These are phyloP conservation scores for Nebria salina DNA, from an alignment of 2,888 invertebrate genomes.

Conservation along the genomic window DNA sequence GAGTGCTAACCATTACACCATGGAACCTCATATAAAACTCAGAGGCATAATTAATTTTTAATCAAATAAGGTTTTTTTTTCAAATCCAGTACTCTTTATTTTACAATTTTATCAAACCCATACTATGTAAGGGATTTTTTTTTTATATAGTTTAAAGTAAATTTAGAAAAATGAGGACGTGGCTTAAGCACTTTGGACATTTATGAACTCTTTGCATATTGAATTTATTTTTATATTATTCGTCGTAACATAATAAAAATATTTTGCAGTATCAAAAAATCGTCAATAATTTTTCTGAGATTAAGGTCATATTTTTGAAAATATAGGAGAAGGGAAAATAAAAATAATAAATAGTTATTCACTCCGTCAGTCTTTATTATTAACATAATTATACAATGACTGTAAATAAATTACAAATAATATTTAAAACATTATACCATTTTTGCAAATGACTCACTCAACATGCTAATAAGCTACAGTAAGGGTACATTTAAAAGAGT, in stretches of 20 bases:
- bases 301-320: too few relatives aligned
- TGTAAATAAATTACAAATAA: constrained; percentile 17
- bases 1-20: constrained; percentile 83
- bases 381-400: constrained; percentile 19
- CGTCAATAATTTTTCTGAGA: too few relatives aligned
- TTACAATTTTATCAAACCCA: too few relatives aligned
- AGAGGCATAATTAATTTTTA: too few relatives aligned
- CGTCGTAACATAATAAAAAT: too few relatives aligned
- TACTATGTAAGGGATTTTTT: not conserved
- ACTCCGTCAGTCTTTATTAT: constrained; percentile 21
- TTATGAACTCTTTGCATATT: not conserved
- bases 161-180: not conserved
- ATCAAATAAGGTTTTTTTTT: too few relatives aligned
- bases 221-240: too few relatives aligned
- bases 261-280: too few relatives aligned
- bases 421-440: not conserved
- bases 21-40: constrained; percentile 64
- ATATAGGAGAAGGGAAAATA: not conserved
- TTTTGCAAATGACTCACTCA: not conserved
- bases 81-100: too few relatives aligned
- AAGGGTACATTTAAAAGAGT: not conserved
- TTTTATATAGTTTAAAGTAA: not conserved
- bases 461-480: not conserved
- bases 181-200: not conserved
- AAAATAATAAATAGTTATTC: constrained; percentile 5